Conservation (phyloP, 2,888 invertebrate genomes). For the Cotesia congregata region DNA sequence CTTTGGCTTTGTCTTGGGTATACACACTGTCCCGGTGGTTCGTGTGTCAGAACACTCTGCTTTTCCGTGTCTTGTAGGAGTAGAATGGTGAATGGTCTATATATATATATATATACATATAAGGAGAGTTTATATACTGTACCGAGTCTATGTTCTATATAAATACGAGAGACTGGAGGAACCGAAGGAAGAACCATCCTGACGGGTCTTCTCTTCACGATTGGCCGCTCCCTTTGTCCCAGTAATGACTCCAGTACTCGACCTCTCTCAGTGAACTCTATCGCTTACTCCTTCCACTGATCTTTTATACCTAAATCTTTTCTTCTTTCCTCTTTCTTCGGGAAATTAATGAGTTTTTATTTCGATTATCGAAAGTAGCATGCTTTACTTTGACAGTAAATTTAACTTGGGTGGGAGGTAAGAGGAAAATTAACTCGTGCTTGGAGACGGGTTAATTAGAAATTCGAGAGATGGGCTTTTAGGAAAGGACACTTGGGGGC, state of each 20-base stretch:
- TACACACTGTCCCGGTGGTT: background rate
- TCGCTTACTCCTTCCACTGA: constrained; percentile 24
- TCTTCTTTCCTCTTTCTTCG: constrained; percentile 14
- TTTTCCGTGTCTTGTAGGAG: constrained; percentile 32
- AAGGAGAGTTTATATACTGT: too few relatives aligned
- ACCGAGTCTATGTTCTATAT: too few relatives aligned
- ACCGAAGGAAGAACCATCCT: constrained; percentile 41
- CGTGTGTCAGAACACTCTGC: constrained; percentile 23
- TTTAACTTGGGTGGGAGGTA: background rate
- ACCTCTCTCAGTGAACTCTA: constrained; percentile 22
- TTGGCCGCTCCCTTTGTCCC: constrained; percentile 53
- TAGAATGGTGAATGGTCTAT: constrained; percentile 39
- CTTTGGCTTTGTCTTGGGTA: background rate
- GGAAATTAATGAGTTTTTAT: background rate
- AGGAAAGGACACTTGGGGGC: too few relatives aligned
- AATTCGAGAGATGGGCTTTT: too few relatives aligned
- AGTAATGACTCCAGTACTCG: constrained; percentile 51
- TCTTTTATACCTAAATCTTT: constrained; percentile 22
- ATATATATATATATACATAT: background rate
- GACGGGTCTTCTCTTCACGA: constrained; percentile 48
- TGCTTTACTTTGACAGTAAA: background rate
- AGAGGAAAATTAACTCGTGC: too few relatives aligned
- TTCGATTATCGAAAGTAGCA: background rate
- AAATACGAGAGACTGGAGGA: constrained; percentile 12
- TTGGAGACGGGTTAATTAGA: too few relatives aligned